Evolutionary conservation across 2,888 invertebrate species (phyloP).

Genomic region (Acanthoscelides obtectus): DNA sequence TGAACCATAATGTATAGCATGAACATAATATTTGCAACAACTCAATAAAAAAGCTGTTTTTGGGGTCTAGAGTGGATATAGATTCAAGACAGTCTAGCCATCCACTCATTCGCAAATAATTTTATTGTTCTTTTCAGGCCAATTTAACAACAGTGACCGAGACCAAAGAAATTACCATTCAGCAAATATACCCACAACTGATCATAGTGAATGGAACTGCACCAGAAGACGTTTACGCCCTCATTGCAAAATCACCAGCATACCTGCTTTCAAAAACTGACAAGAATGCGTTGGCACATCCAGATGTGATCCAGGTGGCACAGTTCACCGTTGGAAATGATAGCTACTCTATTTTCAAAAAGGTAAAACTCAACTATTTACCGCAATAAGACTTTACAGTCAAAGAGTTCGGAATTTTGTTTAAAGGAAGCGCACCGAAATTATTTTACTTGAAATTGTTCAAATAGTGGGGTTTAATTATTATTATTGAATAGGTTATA

Average conservation of each 20-base stretch:
- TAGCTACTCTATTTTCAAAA: conserved; percentile 37
- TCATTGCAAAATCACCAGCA: conserved; percentile 34
- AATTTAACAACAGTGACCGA: conserved; percentile 35
- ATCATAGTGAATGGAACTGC: conserved; percentile 35
- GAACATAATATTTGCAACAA: too few relatives aligned
- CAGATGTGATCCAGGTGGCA: conserved; percentile 32
- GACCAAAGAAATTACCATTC: conserved; percentile 34
- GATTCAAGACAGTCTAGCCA: conserved; percentile 31
- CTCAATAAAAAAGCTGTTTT: too few relatives aligned
- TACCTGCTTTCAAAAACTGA: conserved; percentile 35
- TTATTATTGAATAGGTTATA: too few relatives aligned
- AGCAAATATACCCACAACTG: conserved; percentile 38
- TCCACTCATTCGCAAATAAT: conserved; percentile 28
- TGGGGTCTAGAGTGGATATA: too few relatives aligned
- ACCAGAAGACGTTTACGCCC: conserved; percentile 34
- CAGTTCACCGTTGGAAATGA: conserved; percentile 30
- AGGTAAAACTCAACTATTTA: conserved; percentile 27
- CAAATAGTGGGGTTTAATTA: too few relatives aligned
- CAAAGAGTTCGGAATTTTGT: too few relatives aligned
- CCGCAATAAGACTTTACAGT: too few relatives aligned
- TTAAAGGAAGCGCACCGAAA: too few relatives aligned
- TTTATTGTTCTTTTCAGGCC: conserved; percentile 29
- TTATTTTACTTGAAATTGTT: too few relatives aligned
- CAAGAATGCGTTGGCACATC: conserved; percentile 26
- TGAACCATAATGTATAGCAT: too few relatives aligned